Evolutionary conservation across 2,888 invertebrate genomes (phyloP), one percentile per base, ranked within the genome.

Genomic region (Harpalus rufipes): DNA sequence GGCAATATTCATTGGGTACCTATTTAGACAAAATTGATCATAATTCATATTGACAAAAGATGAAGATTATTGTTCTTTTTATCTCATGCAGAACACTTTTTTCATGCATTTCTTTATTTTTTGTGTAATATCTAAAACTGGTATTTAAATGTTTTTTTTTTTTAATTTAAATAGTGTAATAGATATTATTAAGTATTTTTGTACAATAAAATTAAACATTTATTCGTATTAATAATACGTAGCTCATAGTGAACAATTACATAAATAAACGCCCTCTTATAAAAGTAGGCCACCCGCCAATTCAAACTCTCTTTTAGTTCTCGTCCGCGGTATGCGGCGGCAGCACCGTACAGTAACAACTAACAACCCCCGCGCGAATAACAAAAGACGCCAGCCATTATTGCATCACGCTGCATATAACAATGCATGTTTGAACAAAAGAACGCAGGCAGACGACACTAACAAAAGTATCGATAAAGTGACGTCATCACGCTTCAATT

Each of bases 381-480:
- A 84, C 84, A 84, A 84, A 84, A 84, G 84, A 84, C 78, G 78
- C 83, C 74, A 74, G 84, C 84, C 78, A 84, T 84, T 84, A 84
- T 84, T 84, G 84, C 84, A 84, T 84, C 84, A 84, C 78, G 65
- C 78, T 78, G 84, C 78, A 84, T 84, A 84, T 84, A 84, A 84
- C 84, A 84, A 84, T 84, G 84, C 76, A 84, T 84, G 78, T 84
- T 76, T 84, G 84, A 84, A 84, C 84, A 84, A 84, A 84, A 84
- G 84, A 84, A 84, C 84, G 84, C 63, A 78, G 63, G 65, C 84
- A 84, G 84, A 84, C 84, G 84, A 84, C 84, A 84, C 84, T 84
- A 84, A 84, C 84, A 84, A 84, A 84, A 84, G 84, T 84, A 84
- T 84, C 84, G 84, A 84, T 84, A 84, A 84, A 84, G 63, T 84